These are phyloP conservation scores for Schizopygopsis malacanthus DNA, from an alignment of 2,797 vertebrate species.

Conservation along the genomic window DNA sequence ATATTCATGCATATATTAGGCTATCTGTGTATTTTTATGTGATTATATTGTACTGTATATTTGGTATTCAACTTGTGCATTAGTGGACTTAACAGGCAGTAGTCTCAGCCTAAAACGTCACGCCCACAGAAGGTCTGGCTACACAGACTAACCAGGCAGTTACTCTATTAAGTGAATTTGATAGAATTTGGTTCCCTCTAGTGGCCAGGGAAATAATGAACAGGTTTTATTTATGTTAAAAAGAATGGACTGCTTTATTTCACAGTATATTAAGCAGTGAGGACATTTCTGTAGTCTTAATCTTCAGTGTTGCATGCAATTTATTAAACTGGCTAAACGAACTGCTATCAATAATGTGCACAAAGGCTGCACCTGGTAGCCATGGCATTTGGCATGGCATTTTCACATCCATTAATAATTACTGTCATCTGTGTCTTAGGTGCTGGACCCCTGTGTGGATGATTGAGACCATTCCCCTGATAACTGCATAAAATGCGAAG, in stretches of 20 bases:
- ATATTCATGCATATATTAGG: not conserved
- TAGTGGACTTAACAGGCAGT: not conserved
- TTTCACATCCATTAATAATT: conserved; percentile 58
- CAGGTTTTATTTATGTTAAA: not conserved
- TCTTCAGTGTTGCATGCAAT: conserved; percentile 1
- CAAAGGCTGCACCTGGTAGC: conserved; percentile 21
- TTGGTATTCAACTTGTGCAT: not conserved
- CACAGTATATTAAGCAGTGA: not conserved
- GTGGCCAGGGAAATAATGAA: conserved; percentile 33
- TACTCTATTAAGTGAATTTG: not conserved
- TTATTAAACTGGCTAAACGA: conserved; percentile 16
- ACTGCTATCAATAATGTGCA: conserved; percentile 17
- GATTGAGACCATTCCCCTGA: conserved; percentile 38
- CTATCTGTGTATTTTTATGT: not conserved
- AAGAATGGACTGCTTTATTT: not conserved
- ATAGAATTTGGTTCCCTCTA: conserved; percentile 52
- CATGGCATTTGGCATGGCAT: conserved; percentile 54
- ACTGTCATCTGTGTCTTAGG: conserved; percentile 49
- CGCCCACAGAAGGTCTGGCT: too few relatives aligned
- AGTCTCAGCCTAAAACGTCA: too few relatives aligned
- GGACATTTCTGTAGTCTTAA: not conserved
- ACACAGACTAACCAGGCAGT: not conserved
- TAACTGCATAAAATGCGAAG: conserved; percentile 12
- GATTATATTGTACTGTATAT: not conserved
- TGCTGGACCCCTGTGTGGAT: conserved; percentile 46